Conservation (phyloP, 2,888 invertebrate species). For the Cosmorhoe ocellata region DNA sequence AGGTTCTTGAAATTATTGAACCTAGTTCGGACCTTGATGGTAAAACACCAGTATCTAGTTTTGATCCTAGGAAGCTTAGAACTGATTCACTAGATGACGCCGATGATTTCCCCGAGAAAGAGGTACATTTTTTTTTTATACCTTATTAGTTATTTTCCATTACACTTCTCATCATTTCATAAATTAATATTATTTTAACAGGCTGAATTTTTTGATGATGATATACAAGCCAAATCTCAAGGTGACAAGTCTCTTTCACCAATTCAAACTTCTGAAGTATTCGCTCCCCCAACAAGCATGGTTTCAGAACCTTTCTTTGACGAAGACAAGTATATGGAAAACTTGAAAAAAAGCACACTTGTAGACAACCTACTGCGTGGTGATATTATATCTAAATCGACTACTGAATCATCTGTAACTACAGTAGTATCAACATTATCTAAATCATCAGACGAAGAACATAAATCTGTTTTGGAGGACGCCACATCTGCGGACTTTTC, state of each 20-base stretch:
- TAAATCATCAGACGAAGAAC: slow-evolving; percentile 76
- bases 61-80: slow-evolving; percentile 71
- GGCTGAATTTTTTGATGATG: slow-evolving; percentile 68
- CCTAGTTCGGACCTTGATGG: slow-evolving; percentile 71
- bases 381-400: slow-evolving; percentile 72
- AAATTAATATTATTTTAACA: slow-evolving; percentile 39
- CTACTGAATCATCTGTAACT: slow-evolving; percentile 76
- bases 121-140: slow-evolving; percentile 43
- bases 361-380: slow-evolving; percentile 59
- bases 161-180: no score
- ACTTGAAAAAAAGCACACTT: slow-evolving; percentile 56
- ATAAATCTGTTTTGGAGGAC: slow-evolving; percentile 72
- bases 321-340: slow-evolving; percentile 40
- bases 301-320: slow-evolving; percentile 32
- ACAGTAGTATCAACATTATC: slow-evolving; percentile 73
- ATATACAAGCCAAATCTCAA: slow-evolving; percentile 40
- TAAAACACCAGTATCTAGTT: slow-evolving; percentile 64
- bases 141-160: background rate
- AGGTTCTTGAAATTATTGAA: slow-evolving; percentile 79
- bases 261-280: slow-evolving; percentile 27
- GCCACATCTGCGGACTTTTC: slow-evolving; percentile 75
- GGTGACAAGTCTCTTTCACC: slow-evolving; percentile 33
- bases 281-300: slow-evolving; percentile 46
- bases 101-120: slow-evolving; percentile 79
- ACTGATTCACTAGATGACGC: slow-evolving; percentile 80